Base-by-base conservation (phyloP, 1,140 invertebrate genomes). In the Bombus breviceps region DNA sequence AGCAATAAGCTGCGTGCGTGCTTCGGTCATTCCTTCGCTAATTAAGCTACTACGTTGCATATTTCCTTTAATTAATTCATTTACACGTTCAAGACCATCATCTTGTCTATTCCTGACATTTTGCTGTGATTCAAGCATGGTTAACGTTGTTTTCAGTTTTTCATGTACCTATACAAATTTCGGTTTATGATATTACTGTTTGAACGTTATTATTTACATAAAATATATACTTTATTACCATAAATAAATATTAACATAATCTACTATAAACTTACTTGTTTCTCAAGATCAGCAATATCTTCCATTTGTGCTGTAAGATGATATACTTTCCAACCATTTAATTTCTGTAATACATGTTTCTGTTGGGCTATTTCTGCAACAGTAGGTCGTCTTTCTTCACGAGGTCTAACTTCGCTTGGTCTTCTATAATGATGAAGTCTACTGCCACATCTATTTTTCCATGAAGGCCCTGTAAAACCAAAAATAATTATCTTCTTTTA, bases 251-350 rank as follows among this genome's bases (percentile, higher is more conserved):
- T 41, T 68, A 64, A 76, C 15, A 76, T 68, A 57, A 81, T 66
- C 64, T 66, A 57, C 25, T 64, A 25, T 22, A 39, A 66, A 94
- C 96, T 96, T 90, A 93, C 96, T 92, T 92, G 93, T 93, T 94
- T 96, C 93, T 95, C 94, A 82, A 93, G 93, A 83, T 92, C 96
- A 94, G 98, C 98, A 95, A 99, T 94, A 95, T 99, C 98, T 92
- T 99, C 98, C 97, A 99, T 97, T 96, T 99, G 98, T 43, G 98
- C 97, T 28, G 97, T 97, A 75, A 99, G 96, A 95, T 99, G 98
- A 96, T 98, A 97, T 47, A 99, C 96, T 96, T 99, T 99, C 98
- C 98, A 99, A 22, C 98, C 98, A 93, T 98, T 98, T n/a, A 98
- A 96, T 95, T 98, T 98, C 89, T 98, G 97, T 84, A 98, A 94